Evolutionary conservation across 2,113 vertebrate genomes (phyloP).

Genomic region (Corythoichthys intestinalis): DNA sequence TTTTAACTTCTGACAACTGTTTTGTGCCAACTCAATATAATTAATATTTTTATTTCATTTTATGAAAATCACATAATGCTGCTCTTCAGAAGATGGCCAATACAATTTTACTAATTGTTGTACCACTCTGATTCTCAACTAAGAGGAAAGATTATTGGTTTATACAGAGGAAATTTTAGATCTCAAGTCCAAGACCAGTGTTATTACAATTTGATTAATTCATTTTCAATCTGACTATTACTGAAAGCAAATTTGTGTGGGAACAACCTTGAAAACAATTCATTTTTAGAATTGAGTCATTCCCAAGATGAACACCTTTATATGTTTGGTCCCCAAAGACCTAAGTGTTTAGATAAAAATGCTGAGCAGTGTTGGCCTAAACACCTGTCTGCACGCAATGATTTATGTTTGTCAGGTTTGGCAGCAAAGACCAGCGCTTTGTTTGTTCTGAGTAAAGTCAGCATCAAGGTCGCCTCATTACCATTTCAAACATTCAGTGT

Average conservation of each 20-base stretch:
- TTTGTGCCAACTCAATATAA: too few relatives aligned
- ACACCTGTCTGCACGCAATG: not conserved
- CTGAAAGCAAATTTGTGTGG: not conserved
- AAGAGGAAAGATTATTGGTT: too few relatives aligned
- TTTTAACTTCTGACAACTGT: too few relatives aligned
- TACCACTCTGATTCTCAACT: too few relatives aligned
- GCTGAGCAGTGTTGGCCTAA: slow-evolving; percentile 8
- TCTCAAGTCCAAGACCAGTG: too few relatives aligned
- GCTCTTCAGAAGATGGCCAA: too few relatives aligned
- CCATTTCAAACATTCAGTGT: slow-evolving; percentile 19
- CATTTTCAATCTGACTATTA: not conserved
- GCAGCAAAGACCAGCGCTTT: slow-evolving; percentile 6
- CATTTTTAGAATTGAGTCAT: not conserved
- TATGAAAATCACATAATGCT: too few relatives aligned
- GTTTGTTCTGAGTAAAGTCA: slow-evolving; percentile 21
- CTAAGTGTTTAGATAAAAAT: slow-evolving; percentile 9
- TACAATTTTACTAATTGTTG: too few relatives aligned
- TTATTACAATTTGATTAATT: not conserved
- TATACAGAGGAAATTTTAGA: too few relatives aligned
- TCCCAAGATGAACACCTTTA: not conserved
- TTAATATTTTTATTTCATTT: too few relatives aligned
- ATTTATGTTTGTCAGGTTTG: slow-evolving; percentile 28
- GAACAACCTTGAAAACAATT: not conserved
- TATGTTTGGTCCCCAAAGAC: not conserved
- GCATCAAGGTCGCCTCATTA: slow-evolving; percentile 21